Conservation (phyloP, 2,888 invertebrate species). For the Cantharis lateralis region DNA sequence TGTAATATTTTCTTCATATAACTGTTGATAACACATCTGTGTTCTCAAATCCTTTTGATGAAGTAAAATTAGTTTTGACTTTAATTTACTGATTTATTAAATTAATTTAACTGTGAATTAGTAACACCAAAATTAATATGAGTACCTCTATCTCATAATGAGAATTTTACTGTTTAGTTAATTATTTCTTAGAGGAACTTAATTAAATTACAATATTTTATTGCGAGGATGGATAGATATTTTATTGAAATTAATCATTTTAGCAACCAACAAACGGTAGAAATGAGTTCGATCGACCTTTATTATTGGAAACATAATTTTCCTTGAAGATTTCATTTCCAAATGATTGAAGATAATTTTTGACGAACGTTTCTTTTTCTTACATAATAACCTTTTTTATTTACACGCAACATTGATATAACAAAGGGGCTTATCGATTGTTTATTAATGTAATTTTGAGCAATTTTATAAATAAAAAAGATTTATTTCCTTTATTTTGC, state of each 20-base stretch:
- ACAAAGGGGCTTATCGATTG: background rate
- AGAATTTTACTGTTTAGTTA: background rate
- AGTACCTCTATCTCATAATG: background rate
- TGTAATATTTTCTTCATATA: background rate
- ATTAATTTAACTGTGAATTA: background rate
- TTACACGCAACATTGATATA: background rate
- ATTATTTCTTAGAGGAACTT: background rate
- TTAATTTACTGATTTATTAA: background rate
- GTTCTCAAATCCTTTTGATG: background rate
- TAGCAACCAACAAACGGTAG: background rate
- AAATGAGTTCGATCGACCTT: background rate
- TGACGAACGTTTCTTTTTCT: background rate
- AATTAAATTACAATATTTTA: background rate
- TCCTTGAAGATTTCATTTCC: background rate
- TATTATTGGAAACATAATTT: background rate
- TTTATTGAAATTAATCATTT: background rate
- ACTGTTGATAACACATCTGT: background rate
- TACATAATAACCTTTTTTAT: background rate
- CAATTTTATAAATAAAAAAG: too few relatives aligned
- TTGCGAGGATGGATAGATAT: background rate
- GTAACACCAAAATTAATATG: background rate
- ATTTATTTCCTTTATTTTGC: too few relatives aligned
- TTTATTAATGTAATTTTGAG: too few relatives aligned
- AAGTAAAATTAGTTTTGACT: background rate
- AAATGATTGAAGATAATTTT: background rate